Evolutionary conservation across 2,888 invertebrate species (phyloP), one percentile per base, ranked within the genome.

Genomic region (Callyntrura sp.): DNA sequence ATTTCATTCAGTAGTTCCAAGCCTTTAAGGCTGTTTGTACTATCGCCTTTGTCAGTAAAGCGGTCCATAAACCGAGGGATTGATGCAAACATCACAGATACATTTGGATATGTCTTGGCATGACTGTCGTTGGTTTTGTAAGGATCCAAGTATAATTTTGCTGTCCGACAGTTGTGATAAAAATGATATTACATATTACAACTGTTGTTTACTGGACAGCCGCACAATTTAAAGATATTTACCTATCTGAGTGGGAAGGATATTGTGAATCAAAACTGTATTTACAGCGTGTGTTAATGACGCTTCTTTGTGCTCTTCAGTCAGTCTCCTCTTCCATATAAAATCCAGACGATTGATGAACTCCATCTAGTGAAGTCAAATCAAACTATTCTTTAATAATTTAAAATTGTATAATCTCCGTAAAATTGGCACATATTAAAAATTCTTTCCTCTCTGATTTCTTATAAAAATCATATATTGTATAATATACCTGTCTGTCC

Each of bases 1-100:
- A 99, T 98, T 95, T 98, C 97, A 94, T 99, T 98, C 85, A 99
- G 96, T 62, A 97, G 96, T 81, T 96, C 95, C 17, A 98, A 95
- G 92, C 97, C 96, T 89, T 96, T 96, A 93, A 96, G 95, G 57
- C 95, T 95, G 90, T 95, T 94, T 87, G 95, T 94, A 91, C 94
- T 95, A 78, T 95, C 94, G 90, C 95, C 95, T 60, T 96, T 96
- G 91, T 96, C 96, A 78, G 96, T 95, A 94, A 94, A 95, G 94
- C 94, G 96, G 88, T 97, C 97, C 84, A 96, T 96, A 94, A 97
- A 97, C 94, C 97, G 97, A 17, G 97, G 97, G 73, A 99, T 96
- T 0, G 98, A 97, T 0, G 99, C 99, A 95, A 99, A 99, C 98
- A 99, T 89, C 0, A 99, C 98, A 0, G 98, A 97, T 0, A 98